Conservation (phyloP, 23 tunicate genomes). For the Corella eumyota region DNA sequence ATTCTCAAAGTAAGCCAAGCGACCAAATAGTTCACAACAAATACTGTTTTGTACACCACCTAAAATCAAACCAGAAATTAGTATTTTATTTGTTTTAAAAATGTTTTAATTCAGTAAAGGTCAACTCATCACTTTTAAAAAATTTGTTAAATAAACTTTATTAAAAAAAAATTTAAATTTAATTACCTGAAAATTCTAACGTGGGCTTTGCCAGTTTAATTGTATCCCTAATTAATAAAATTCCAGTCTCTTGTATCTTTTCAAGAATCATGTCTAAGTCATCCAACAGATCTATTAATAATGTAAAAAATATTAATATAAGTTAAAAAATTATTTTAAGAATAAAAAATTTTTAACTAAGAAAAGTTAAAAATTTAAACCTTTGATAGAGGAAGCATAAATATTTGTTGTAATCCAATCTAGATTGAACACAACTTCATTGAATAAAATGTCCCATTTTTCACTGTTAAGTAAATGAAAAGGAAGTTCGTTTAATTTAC, state of each 20-base stretch:
- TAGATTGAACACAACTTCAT: constrained; percentile 31
- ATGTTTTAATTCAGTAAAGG: no score
- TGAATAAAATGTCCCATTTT: constrained; percentile 24
- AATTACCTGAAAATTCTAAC: constrained; percentile 63
- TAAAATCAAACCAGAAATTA: no score
- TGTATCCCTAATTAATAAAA: constrained; percentile 36
- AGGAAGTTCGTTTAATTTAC: constrained; percentile 69
- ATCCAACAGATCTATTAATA: constrained; percentile 41
- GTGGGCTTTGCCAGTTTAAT: constrained; percentile 81
- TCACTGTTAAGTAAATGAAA: constrained; percentile 34
- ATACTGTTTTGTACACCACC: constrained; percentile 59
- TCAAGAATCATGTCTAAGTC: constrained; percentile 48
- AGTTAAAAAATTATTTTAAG: background rate
- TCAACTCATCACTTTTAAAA: no score
- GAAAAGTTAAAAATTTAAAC: constrained; percentile 24
- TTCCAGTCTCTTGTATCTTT: constrained; percentile 10
- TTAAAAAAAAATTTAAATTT: background rate
- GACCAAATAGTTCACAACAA: constrained; percentile 56
- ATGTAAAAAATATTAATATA: background rate
- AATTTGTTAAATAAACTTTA: background rate
- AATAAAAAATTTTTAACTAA: background rate
- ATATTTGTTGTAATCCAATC: constrained; percentile 43
- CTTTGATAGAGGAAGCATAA: constrained; percentile 75
- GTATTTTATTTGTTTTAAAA: no score
- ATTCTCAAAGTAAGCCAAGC: constrained; percentile 39